A percentile compares a stretch with the other conserved stretches of the same genome.
These are phyloP conservation scores for Myotis lucifugus DNA, from an alignment of 2,113 vertebrate genomes.

Conservation along the genomic window DNA sequence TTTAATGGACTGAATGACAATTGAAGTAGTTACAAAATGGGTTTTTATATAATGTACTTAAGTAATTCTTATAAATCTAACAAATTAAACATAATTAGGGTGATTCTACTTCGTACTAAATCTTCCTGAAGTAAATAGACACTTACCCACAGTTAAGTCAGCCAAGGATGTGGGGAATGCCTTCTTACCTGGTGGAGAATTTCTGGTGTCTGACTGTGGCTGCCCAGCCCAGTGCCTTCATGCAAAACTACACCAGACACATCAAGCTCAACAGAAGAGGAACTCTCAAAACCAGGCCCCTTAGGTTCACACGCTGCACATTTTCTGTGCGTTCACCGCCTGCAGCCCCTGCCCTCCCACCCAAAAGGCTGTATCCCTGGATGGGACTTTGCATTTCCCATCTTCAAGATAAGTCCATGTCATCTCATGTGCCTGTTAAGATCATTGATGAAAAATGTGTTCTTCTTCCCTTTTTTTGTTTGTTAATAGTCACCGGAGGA, in stretches of 20 bases:
- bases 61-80: background rate
- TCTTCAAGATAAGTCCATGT: background rate
- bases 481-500: no score
- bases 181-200: background rate
- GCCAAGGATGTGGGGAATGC: background rate
- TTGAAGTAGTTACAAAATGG: background rate
- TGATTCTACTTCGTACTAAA: background rate
- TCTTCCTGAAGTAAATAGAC: background rate
- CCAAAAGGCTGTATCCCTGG: background rate
- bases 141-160: background rate
- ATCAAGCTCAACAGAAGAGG: background rate
- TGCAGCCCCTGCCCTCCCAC: background rate
- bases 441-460: background rate
- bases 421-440: background rate
- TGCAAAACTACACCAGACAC: background rate
- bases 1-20: background rate
- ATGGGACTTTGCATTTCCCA: background rate
- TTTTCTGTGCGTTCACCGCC: rapidly evolving
- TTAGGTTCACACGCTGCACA: rapidly evolving
- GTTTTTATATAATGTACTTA: background rate
- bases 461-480: no score
- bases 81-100: background rate
- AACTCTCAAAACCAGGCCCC: rapidly evolving
- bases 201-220: background rate
- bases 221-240: background rate